phyloP scores from a whole-genome alignment of 2,888 invertebrate species.

The Melanotus villosus region DNA sequence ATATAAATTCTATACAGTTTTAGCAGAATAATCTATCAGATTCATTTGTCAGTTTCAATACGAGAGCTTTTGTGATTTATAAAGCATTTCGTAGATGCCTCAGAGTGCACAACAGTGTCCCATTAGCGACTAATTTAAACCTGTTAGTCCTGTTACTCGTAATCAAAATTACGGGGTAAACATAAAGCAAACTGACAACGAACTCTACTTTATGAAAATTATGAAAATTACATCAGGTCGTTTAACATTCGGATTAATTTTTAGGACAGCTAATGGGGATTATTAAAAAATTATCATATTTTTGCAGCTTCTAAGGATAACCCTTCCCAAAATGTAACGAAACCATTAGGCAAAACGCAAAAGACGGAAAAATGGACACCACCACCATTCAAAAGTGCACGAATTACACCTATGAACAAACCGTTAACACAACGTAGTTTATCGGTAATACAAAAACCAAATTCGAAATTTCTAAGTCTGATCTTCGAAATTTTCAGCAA shows the following conservation, averaged over 20 bases:
- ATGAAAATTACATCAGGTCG: background rate
- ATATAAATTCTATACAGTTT: conserved; percentile 8
- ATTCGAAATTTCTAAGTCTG: too few species aligned
- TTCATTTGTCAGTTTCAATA: conserved; percentile 27
- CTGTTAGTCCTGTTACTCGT: conserved; percentile 27
- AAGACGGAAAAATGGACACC: background rate
- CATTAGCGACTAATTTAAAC: conserved; percentile 36
- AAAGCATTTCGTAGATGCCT: conserved; percentile 15
- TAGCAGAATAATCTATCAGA: conserved; percentile 23
- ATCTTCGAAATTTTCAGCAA: conserved; percentile 39
- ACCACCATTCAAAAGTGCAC: background rate
- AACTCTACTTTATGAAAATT: background rate
- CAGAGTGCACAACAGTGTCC: conserved; percentile 37
- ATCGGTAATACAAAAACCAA: conserved; percentile 36
- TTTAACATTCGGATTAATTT: background rate
- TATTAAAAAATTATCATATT: too few species aligned
- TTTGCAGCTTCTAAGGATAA: too few species aligned
- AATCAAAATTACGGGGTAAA: conserved; percentile 13
- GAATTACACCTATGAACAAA: background rate
- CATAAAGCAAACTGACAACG: conserved; percentile 15
- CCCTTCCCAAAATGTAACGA: background rate
- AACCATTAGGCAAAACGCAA: background rate
- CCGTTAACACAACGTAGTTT: conserved; percentile 20
- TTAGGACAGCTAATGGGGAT: too few species aligned
- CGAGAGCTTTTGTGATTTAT: conserved; percentile 23